Evolutionary conservation across 2,113 vertebrate genomes (phyloP).

Genomic region (Polypterus bichir): DNA sequence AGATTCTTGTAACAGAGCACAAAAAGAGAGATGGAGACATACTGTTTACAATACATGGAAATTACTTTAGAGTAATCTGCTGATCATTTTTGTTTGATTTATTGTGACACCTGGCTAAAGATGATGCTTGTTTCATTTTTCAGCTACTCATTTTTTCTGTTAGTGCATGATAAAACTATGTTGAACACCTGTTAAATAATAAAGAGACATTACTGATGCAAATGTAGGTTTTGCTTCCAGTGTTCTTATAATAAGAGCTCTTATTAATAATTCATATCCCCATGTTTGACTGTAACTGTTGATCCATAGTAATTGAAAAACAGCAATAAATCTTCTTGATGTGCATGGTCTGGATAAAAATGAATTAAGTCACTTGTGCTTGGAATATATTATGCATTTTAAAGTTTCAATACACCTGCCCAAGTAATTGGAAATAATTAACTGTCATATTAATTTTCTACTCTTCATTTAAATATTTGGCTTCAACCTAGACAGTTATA

Average conservation of each 20-base stretch:
- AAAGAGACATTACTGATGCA: neutral
- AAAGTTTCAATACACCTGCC: constrained; percentile 24
- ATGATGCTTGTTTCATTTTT: neutral
- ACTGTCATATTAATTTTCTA: constrained; percentile 41
- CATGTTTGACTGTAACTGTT: constrained; percentile 22
- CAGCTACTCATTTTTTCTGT: neutral
- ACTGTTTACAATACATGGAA: too few species aligned
- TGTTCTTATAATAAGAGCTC: neutral
- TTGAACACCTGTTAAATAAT: neutral
- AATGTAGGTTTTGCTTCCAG: neutral
- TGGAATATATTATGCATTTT: constrained; percentile 23
- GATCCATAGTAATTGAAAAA: constrained; percentile 22
- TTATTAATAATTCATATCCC: constrained; percentile 20
- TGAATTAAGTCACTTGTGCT: constrained; percentile 26
- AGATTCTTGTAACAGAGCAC: too few species aligned
- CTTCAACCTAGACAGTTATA: neutral
- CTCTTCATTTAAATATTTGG: constrained; percentile 29
- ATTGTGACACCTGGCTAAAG: too few species aligned
- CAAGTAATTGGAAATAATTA: constrained; percentile 45
- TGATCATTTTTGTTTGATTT: too few species aligned
- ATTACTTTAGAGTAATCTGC: too few species aligned
- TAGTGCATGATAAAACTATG: neutral
- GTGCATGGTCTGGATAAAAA: constrained; percentile 21
- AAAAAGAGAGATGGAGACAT: too few species aligned
- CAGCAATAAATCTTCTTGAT: constrained; percentile 14